These are phyloP conservation scores for Platichthys flesus DNA, from an alignment of 2,113 vertebrate species.

Conservation along the genomic window DNA sequence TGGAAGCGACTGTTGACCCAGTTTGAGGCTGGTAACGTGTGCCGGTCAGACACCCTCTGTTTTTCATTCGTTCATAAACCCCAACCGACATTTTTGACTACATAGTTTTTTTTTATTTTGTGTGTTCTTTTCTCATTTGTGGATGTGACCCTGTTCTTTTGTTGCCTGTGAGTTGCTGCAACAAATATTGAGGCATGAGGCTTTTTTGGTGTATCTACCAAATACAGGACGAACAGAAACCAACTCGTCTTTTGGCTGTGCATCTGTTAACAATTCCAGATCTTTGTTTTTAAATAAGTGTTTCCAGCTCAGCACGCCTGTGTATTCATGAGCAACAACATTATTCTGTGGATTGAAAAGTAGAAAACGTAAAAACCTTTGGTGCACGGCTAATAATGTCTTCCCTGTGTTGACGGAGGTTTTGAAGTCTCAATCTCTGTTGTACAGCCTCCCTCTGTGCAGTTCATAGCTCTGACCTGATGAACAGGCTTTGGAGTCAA, in stretches of 20 bases:
- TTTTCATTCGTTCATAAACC: conserved; percentile 72
- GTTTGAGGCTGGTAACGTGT: conserved; percentile 73
- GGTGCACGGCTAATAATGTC: conserved; percentile 15
- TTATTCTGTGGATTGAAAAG: neutral
- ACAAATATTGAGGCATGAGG: too few relatives aligned
- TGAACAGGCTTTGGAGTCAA: conserved; percentile 67
- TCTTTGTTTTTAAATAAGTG: neutral
- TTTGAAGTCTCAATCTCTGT: conserved; percentile 66
- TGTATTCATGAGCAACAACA: conserved; percentile 2
- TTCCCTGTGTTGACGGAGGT: conserved; percentile 16
- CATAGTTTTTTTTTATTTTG: conserved; percentile 13
- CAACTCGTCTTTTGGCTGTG: neutral
- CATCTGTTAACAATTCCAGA: neutral
- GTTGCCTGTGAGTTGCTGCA: conserved; percentile 23
- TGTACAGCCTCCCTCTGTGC: conserved; percentile 48
- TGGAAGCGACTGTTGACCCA: conserved; percentile 75
- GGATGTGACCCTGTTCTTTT: conserved; percentile 5
- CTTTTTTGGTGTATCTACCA: neutral
- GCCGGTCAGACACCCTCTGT: conserved; percentile 76
- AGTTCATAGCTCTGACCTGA: conserved; percentile 64
- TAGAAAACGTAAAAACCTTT: neutral
- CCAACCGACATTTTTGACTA: conserved; percentile 64
- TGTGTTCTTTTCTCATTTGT: conserved; percentile 17
- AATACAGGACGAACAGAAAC: neutral
- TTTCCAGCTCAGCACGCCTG: neutral